A percentile compares a stretch with the other conserved stretches of the same genome.
Conservation (phyloP, 2,797 vertebrate species). For the Sardinella longiceps region DNA sequence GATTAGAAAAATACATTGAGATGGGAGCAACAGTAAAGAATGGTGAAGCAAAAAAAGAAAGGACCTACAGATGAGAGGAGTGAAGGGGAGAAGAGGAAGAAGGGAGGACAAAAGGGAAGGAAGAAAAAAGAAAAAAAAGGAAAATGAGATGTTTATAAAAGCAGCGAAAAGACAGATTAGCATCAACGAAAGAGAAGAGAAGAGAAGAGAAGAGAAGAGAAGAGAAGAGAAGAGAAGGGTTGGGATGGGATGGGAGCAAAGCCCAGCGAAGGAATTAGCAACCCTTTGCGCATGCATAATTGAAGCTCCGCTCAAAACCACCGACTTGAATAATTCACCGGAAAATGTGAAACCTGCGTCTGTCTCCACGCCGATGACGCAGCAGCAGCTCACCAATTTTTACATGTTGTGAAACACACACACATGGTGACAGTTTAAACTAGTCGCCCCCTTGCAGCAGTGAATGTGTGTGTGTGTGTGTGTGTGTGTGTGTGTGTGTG, state of each 20-base stretch:
- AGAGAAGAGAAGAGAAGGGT: too few relatives aligned
- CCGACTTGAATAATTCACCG: not conserved
- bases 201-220: too few relatives aligned
- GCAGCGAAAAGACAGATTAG: conserved; percentile 13
- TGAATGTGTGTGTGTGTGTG: too few relatives aligned
- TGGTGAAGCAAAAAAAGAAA: conserved; percentile 53
- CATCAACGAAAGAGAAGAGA: not conserved
- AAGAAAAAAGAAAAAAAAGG: not conserved
- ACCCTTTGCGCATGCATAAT: conserved; percentile 6
- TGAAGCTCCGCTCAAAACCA: conserved; percentile 3
- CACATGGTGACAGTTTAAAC: not conserved
- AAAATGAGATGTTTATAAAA: not conserved
- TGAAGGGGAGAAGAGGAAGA: not conserved
- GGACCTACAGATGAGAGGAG: conserved; percentile 66
- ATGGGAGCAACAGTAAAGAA: not conserved
- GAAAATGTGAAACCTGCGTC: conserved; percentile 12
- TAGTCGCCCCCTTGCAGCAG: not conserved
- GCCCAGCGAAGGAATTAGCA: conserved; percentile 18
- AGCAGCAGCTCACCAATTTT: not conserved
- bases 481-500: too few relatives aligned
- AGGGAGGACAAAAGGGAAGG: not conserved
- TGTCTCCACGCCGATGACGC: not conserved
- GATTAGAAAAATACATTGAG: too few relatives aligned
- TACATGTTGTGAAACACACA: conserved; percentile 21
- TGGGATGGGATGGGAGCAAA: not conserved